Conservation (phyloP, 2,113 vertebrate genomes). For the Prochilodus magdalenae region DNA sequence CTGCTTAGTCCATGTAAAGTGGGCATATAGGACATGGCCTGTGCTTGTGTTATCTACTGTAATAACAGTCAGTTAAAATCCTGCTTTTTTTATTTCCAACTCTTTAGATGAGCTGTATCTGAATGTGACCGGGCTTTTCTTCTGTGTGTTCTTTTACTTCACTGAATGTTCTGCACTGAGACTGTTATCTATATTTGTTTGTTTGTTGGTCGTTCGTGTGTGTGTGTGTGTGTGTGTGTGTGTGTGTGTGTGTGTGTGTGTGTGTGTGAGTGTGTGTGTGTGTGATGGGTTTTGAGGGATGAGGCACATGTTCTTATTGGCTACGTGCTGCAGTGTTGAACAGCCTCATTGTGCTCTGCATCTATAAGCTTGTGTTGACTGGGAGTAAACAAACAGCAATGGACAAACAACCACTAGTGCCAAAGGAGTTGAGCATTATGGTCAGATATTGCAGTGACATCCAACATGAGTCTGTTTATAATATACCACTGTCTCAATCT, state of each 20-base stretch:
- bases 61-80: too few species aligned
- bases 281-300: too few species aligned
- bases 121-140: not conserved
- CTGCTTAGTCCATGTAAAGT: too few species aligned
- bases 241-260: conserved; percentile 1
- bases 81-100: too few species aligned
- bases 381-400: not conserved
- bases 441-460: not conserved
- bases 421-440: conserved; percentile 10
- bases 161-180: not conserved
- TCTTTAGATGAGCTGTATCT: not conserved
- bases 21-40: too few species aligned
- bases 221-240: not conserved
- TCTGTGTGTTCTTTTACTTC: too few species aligned
- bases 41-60: too few species aligned
- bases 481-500: not conserved
- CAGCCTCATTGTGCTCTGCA: conserved; percentile 66
- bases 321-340: conserved; percentile 57
- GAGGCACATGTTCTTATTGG: conserved; percentile 4
- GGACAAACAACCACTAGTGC: conserved; percentile 36
- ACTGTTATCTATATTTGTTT: conserved; percentile 1
- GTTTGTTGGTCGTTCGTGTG: not conserved
- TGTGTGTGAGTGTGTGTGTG: conserved; percentile 11
- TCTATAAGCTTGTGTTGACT: conserved; percentile 64
- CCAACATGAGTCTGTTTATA: too few species aligned